A percentile compares a stretch with the other conserved stretches of the same genome.
Evolutionary conservation across 2,797 vertebrate genomes (phyloP).

Genomic region (Mionectes olivaceus): DNA sequence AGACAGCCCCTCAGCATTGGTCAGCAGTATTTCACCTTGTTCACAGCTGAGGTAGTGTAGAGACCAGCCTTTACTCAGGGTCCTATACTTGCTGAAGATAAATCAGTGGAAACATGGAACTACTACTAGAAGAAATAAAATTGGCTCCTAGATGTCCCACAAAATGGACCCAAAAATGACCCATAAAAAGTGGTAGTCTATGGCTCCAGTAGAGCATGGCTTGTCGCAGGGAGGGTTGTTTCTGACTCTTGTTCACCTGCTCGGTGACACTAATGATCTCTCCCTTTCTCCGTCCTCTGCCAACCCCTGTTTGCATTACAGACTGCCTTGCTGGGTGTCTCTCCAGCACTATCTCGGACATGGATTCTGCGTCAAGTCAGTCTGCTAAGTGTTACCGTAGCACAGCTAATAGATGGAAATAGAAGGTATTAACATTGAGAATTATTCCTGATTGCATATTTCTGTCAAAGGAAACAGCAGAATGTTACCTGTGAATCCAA

Average conservation of each 20-base stretch:
- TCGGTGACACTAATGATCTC: not conserved
- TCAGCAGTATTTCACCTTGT: not conserved
- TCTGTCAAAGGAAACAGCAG: not conserved
- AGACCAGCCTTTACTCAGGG: not conserved
- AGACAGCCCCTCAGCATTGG: not conserved
- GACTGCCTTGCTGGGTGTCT: not conserved
- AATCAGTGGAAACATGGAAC: not conserved
- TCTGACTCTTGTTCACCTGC: not conserved
- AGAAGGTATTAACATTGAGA: not conserved
- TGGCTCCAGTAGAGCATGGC: rapidly evolving
- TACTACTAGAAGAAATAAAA: not conserved
- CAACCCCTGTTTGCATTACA: not conserved
- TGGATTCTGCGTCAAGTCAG: not conserved
- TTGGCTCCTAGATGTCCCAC: not conserved
- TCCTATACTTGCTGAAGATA: not conserved
- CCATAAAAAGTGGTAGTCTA: not conserved
- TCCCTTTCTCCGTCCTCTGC: not conserved
- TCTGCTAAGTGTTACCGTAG: not conserved
- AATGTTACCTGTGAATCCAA: not conserved
- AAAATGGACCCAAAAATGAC: not conserved
- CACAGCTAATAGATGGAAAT: not conserved
- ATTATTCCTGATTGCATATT: not conserved
- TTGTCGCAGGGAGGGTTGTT: not conserved
- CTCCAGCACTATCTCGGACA: not conserved
- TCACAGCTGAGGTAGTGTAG: not conserved